These are phyloP conservation scores for Taurulus bubalis DNA, from an alignment of 2,113 vertebrate genomes.

Conservation along the genomic window DNA sequence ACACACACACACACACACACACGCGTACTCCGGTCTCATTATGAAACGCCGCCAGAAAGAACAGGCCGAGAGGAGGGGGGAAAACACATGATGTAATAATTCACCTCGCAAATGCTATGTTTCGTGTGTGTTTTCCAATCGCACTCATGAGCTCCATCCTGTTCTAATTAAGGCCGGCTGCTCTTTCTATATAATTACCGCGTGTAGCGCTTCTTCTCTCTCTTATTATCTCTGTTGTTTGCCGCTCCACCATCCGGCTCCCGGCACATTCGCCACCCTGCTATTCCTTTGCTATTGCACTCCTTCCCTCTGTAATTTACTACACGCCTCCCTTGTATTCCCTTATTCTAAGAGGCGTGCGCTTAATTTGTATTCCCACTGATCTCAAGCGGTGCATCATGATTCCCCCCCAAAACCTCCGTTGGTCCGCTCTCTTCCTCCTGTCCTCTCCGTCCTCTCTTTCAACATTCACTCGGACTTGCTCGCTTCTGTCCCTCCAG, in stretches of 20 bases:
- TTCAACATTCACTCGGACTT: conserved; percentile 16
- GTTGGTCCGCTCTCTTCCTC: not conserved
- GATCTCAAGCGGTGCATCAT: conserved; percentile 22
- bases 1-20: conserved; percentile 11
- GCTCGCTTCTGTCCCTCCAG: conserved; percentile 17
- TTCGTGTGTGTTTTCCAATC: conserved; percentile 40
- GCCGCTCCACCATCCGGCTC: conserved; percentile 54
- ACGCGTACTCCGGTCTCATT: conserved; percentile 46
- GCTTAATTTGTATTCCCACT: conserved; percentile 43
- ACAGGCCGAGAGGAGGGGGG: conserved; percentile 1
- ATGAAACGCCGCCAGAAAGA: conserved; percentile 61
- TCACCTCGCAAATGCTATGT: conserved; percentile 50
- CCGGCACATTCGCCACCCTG: conserved; percentile 56
- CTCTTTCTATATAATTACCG: conserved; percentile 72
- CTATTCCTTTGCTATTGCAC: conserved; percentile 54
- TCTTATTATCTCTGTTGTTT: conserved; percentile 72
- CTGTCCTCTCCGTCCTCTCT: not conserved
- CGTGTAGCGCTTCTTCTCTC: conserved; percentile 60
- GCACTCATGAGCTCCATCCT: conserved; percentile 54
- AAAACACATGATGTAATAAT: conserved; percentile 63
- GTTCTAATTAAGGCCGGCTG: conserved; percentile 72
- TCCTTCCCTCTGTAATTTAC: conserved; percentile 55
- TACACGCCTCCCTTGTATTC: conserved; percentile 23
- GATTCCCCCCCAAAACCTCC: conserved; percentile 4
- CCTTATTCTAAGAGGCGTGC: conserved; percentile 5